Percentiles rank a stretch among this genome's conserved stretches.
Conservation (phyloP, 2,113 vertebrate species). For the Clarias batrachus region DNA sequence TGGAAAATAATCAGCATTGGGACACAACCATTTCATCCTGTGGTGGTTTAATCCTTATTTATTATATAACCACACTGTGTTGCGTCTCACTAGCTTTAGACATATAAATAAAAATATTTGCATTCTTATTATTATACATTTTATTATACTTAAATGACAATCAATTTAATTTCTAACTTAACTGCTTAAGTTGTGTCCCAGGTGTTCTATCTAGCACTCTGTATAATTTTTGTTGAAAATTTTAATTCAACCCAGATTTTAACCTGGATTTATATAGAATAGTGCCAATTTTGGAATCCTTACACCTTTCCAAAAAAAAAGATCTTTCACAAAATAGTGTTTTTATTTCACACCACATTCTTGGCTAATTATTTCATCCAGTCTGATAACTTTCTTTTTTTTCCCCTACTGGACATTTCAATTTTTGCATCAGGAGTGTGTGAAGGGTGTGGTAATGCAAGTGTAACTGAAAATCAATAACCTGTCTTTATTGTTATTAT, state of each 20-base stretch:
- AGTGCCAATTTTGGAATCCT: not conserved
- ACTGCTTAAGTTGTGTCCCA: not conserved
- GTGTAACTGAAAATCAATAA: not conserved
- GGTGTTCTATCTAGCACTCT: not conserved
- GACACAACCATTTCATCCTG: no score
- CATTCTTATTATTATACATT: not conserved
- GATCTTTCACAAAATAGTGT: not conserved
- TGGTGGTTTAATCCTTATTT: not conserved
- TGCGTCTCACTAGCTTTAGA: not conserved
- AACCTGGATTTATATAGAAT: not conserved
- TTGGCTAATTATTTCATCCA: not conserved
- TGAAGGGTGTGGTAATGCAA: not conserved
- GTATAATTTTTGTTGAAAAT: not conserved
- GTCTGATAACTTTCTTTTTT: not conserved
- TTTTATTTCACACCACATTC: no score
- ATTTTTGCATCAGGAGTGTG: constrained; percentile 15
- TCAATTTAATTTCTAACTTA: not conserved
- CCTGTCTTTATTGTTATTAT: constrained; percentile 17
- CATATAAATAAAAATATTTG: not conserved
- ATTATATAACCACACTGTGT: not conserved
- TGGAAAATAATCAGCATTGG: not conserved
- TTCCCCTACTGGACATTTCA: constrained; percentile 8
- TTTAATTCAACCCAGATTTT: not conserved
- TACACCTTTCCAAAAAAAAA: not conserved
- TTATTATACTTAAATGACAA: not conserved